These are phyloP conservation scores for Tenthredo distinguenda DNA, from an alignment of 2,888 invertebrate genomes.

Conservation along the genomic window DNA sequence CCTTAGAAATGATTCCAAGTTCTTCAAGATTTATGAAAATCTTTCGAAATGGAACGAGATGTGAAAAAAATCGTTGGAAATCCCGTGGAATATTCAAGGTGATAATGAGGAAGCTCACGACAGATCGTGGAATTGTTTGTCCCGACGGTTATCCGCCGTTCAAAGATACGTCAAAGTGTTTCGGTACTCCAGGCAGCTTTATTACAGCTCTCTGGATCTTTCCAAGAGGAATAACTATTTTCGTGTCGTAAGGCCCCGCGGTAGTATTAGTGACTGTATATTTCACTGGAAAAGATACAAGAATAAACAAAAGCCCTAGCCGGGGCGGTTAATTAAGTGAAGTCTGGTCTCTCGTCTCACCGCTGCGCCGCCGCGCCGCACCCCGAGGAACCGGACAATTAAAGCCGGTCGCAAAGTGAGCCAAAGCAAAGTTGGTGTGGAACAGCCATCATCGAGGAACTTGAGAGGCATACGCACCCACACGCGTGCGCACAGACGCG, in stretches of 20 bases:
- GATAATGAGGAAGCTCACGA: background rate
- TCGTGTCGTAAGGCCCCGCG: background rate
- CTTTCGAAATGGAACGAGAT: background rate
- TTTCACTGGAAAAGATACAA: conserved; percentile 21
- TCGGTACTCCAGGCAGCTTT: background rate
- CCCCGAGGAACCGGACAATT: background rate
- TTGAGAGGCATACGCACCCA: background rate
- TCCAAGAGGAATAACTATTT: background rate
- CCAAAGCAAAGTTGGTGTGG: background rate
- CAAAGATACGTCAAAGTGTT: background rate
- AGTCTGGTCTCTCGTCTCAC: background rate
- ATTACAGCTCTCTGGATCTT: background rate
- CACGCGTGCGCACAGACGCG: no score
- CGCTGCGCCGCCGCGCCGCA: background rate
- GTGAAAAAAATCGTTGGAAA: background rate
- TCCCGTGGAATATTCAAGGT: background rate
- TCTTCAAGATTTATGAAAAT: background rate
- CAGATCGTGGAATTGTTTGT: background rate
- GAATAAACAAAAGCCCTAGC: conserved; percentile 15
- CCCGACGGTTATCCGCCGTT: background rate
- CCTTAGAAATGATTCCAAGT: background rate
- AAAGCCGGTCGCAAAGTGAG: background rate
- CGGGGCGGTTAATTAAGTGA: background rate
- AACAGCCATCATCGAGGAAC: background rate
- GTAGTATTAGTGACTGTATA: background rate